Conservation (phyloP, 2,113 vertebrate genomes). For the Cyprinodon tularosa region DNA sequence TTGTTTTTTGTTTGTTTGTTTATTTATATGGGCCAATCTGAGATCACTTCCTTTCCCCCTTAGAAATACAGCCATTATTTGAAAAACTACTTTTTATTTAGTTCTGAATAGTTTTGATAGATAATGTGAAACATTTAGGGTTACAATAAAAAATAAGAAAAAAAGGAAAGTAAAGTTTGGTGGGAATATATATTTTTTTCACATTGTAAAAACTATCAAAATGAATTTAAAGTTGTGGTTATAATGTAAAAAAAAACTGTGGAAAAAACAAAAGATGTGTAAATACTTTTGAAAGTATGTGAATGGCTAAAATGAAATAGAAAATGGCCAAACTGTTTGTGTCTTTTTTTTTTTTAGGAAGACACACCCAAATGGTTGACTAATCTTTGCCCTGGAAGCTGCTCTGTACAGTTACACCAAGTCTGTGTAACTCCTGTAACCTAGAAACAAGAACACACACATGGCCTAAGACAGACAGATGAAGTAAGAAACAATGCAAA, state of each 20-base stretch:
- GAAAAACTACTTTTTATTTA: not conserved
- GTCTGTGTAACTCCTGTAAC: conserved; percentile 48
- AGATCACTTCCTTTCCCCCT: not conserved
- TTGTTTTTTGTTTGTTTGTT: not conserved
- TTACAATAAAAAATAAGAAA: too few relatives aligned
- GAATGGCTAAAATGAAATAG: conserved; percentile 20
- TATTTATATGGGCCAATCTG: not conserved
- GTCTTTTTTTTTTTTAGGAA: conserved; percentile 26
- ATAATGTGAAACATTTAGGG: not conserved
- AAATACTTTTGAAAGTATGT: not conserved
- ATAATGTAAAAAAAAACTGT: not conserved
- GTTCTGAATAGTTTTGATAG: not conserved
- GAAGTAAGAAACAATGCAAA: conserved; percentile 54
- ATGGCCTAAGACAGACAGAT: conserved; percentile 13
- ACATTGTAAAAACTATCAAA: not conserved
- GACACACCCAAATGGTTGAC: conserved; percentile 64
- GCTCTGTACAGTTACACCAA: conserved; percentile 38
- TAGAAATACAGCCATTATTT: too few relatives aligned
- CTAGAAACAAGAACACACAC: conserved; percentile 59
- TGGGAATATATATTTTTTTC: not conserved
- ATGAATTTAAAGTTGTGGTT: not conserved
- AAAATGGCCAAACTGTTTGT: conserved; percentile 24
- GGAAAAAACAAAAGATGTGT: not conserved
- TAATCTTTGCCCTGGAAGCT: conserved; percentile 56
- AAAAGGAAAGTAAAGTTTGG: not conserved